Evolutionary conservation across 2,113 vertebrate genomes (phyloP).

Genomic region (Ancistrus triradiatus): DNA sequence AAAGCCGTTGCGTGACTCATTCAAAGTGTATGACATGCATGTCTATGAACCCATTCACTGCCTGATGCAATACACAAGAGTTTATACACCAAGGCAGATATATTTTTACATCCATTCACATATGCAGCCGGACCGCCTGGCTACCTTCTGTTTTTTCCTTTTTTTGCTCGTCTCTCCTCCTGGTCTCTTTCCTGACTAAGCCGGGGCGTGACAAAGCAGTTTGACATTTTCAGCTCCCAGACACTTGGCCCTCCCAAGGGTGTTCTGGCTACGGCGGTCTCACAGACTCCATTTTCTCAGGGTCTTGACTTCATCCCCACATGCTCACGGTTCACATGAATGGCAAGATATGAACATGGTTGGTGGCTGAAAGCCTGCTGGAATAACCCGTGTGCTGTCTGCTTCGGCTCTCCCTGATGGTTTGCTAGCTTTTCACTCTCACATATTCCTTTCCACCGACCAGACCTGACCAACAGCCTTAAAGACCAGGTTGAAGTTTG

Average conservation of each 20-base stretch:
- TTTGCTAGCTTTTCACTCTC: conserved; percentile 14
- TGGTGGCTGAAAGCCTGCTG: conserved; percentile 35
- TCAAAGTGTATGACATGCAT: too few relatives aligned
- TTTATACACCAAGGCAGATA: too few relatives aligned
- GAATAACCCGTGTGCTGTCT: conserved; percentile 37
- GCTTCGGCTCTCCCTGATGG: conserved; percentile 4
- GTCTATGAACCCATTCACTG: too few relatives aligned
- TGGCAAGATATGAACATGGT: conserved; percentile 47
- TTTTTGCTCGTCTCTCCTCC: not conserved
- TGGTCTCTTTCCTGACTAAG: conserved; percentile 52
- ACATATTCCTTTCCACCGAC: conserved; percentile 15
- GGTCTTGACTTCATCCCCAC: conserved; percentile 47
- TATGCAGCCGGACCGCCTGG: too few relatives aligned
- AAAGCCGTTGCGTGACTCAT: too few relatives aligned
- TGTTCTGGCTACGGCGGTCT: conserved; percentile 55
- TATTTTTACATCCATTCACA: too few relatives aligned
- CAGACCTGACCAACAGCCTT: too few relatives aligned
- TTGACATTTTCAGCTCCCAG: conserved; percentile 73
- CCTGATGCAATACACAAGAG: too few relatives aligned
- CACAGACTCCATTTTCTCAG: conserved; percentile 53
- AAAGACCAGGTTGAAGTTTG: too few relatives aligned
- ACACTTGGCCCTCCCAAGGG: conserved; percentile 55
- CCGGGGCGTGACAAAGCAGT: conserved; percentile 69
- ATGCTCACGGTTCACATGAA: conserved; percentile 12
- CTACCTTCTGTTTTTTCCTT: conserved; percentile 1